A percentile compares a stretch with the other conserved stretches of the same genome.
Conservation (phyloP, 2,797 vertebrate genomes). For the Sebastes steindachneri region DNA sequence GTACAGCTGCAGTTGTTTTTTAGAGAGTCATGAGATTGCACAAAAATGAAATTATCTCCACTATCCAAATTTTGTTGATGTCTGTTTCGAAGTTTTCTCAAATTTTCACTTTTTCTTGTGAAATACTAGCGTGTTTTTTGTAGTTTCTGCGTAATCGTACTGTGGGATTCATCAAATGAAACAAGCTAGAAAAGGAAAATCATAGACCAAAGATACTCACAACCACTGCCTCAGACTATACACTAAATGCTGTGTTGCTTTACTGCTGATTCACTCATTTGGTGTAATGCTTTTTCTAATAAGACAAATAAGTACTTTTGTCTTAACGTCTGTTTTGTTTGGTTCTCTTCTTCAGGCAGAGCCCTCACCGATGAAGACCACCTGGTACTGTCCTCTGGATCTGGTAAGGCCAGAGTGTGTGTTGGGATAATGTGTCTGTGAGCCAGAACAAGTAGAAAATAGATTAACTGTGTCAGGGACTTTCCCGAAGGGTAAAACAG, state of each 20-base stretch:
- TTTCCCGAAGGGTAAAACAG: slow-evolving; percentile 39
- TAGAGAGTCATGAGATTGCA: not conserved
- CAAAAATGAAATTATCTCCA: not conserved
- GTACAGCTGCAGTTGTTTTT: not conserved
- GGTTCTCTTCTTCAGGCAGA: slow-evolving; percentile 70
- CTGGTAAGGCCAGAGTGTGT: slow-evolving; percentile 72
- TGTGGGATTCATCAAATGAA: not conserved
- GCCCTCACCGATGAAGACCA: slow-evolving; percentile 84
- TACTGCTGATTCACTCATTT: not conserved
- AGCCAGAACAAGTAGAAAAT: slow-evolving; percentile 9
- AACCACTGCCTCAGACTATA: not conserved
- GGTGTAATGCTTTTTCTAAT: not conserved
- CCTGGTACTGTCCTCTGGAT: slow-evolving; percentile 87
- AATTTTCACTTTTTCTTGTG: not conserved
- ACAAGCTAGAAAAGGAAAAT: not conserved
- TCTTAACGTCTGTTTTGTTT: slow-evolving; percentile 3
- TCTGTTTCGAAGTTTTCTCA: not conserved
- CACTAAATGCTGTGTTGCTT: not conserved
- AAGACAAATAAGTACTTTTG: not conserved
- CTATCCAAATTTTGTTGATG: not conserved
- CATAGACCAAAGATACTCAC: not conserved
- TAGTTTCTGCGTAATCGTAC: not conserved
- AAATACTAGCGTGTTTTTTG: not conserved
- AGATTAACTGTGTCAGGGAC: slow-evolving; percentile 53
- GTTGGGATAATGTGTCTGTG: slow-evolving; percentile 1